Evolutionary conservation across 53 echinoderm and acorn worm species (phyloP).

Genomic region (Stichopus horrens): DNA sequence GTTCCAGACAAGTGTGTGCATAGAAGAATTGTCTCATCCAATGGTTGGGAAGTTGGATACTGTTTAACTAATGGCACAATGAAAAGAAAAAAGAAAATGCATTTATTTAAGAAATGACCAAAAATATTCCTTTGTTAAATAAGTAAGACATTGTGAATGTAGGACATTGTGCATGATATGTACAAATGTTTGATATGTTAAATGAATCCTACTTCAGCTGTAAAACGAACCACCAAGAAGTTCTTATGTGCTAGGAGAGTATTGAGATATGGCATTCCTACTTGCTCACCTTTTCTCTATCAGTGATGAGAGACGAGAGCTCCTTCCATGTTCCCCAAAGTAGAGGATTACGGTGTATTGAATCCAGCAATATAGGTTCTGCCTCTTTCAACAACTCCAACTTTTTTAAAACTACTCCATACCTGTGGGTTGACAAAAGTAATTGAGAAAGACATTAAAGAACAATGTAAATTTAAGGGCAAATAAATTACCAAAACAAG

Average conservation of each 20-base stretch:
- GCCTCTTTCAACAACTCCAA: constrained; percentile 79
- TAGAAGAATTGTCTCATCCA: constrained; percentile 98
- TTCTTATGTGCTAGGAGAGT: background rate
- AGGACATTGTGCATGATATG: too few relatives aligned
- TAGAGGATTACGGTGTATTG: constrained; percentile 71
- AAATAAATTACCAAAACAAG: too few relatives aligned
- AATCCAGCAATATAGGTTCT: constrained; percentile 72
- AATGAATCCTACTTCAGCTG: too few relatives aligned
- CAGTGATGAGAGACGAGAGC: constrained; percentile 75
- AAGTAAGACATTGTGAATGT: too few relatives aligned
- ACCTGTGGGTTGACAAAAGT: constrained; percentile 48
- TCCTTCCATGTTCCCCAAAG: constrained; percentile 97
- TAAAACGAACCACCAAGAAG: background rate
- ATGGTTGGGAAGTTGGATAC: constrained; percentile 74
- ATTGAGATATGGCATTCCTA: background rate
- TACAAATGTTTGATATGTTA: too few relatives aligned
- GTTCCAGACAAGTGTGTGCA: constrained; percentile 78
- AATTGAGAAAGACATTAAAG: background rate
- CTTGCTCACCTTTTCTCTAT: constrained; percentile 78
- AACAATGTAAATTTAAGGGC: too few relatives aligned
- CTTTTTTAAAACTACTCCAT: constrained; percentile 95
- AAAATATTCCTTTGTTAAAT: too few relatives aligned
- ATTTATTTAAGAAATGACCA: too few relatives aligned
- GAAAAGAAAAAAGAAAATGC: too few relatives aligned
- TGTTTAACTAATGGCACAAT: constrained; percentile 58